Percentiles rank a stretch among this genome's conserved stretches.
These are phyloP conservation scores for Pyrrhura leucotis DNA, from an alignment of 2,797 vertebrate species.

Conservation along the genomic window DNA sequence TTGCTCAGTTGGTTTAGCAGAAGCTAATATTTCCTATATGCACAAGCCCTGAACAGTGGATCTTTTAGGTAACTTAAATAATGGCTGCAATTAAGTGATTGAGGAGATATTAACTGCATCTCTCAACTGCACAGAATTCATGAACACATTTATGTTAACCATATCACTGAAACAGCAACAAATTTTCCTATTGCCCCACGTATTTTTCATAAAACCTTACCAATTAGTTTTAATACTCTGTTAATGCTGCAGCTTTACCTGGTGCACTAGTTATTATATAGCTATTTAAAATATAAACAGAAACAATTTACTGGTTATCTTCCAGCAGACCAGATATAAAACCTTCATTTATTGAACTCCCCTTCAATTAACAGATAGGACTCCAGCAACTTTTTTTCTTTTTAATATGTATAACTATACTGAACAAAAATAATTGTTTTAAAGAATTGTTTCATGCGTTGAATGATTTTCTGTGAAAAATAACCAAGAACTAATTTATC, in stretches of 20 bases:
- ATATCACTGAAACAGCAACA: neutral
- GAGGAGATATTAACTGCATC: neutral
- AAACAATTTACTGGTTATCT: neutral
- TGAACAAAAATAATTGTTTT: neutral
- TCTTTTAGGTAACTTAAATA: neutral
- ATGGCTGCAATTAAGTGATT: neutral
- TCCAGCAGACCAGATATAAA: neutral
- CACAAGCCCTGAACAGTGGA: neutral
- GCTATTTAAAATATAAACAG: neutral
- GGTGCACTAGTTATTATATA: neutral
- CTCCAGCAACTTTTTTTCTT: neutral
- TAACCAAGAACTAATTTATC: neutral
- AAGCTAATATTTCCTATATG: neutral
- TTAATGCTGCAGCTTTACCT: neutral
- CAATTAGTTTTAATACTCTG: neutral
- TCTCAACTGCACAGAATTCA: neutral
- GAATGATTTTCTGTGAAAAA: neutral
- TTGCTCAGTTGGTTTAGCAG: neutral
- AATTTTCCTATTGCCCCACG: rapidly evolving
- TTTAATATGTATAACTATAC: neutral
- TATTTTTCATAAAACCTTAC: neutral
- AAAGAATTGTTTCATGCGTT: neutral
- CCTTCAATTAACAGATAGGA: neutral
- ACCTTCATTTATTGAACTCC: neutral
- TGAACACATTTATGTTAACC: neutral